Evolutionary conservation across 1,140 invertebrate species (phyloP).

Genomic region (Apis florea): DNA sequence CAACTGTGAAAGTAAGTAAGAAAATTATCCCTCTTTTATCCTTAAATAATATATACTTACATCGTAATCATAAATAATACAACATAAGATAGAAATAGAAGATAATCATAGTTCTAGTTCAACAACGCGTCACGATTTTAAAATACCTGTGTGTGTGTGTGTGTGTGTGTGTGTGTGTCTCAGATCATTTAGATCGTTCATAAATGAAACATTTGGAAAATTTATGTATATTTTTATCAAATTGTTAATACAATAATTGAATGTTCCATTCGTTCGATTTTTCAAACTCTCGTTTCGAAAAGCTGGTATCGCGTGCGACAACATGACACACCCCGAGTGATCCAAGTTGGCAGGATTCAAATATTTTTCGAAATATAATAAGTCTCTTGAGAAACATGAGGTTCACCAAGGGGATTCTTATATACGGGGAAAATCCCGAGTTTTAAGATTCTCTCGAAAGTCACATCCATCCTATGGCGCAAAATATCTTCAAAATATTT

Average conservation of each 20-base stretch:
- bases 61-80: neutral
- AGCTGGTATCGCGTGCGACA: neutral
- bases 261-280: neutral
- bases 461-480: conserved; percentile 11
- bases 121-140: no score
- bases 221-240: neutral
- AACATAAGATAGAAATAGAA: neutral
- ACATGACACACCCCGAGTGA: conserved; percentile 1
- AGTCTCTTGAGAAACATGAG: conserved; percentile 43
- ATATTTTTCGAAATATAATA: conserved; percentile 43
- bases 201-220: no score
- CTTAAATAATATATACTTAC: neutral
- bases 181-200: neutral
- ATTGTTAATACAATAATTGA: neutral
- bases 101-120: no score
- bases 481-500: conserved; percentile 15
- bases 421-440: neutral
- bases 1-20: neutral
- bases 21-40: neutral
- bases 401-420: conserved; percentile 23
- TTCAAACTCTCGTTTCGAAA: neutral
- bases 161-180: no score
- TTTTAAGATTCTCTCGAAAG: conserved; percentile 39
- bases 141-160: no score
- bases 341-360: conserved; percentile 5